Evolutionary conservation across 2,888 invertebrate species (phyloP).

Genomic region (Eledona agricola): DNA sequence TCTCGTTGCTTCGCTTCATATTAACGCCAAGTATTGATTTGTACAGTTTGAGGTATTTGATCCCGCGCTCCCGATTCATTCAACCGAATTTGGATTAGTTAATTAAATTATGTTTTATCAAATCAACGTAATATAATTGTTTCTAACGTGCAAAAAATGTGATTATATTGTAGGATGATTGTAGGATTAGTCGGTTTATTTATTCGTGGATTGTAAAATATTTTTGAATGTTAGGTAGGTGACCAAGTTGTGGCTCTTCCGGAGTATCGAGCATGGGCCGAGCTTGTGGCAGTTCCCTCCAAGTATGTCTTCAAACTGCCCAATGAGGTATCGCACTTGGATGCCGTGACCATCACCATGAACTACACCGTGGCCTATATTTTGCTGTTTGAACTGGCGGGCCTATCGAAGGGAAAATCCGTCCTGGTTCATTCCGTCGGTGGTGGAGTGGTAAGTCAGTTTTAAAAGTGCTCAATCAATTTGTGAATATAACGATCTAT

Average conservation of each 20-base stretch:
- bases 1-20: too few species aligned
- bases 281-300: constrained; percentile 81
- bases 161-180: too few species aligned
- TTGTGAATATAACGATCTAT: too few species aligned
- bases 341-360: constrained; percentile 85
- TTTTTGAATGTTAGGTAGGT: constrained; percentile 69
- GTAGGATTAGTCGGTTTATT: too few species aligned
- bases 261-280: constrained; percentile 88
- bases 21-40: too few species aligned
- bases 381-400: constrained; percentile 84
- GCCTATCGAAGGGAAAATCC: constrained; percentile 79
- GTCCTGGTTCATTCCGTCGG: constrained; percentile 86
- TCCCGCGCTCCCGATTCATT: too few species aligned
- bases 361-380: constrained; percentile 88
- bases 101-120: constrained; percentile 24
- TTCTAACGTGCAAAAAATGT: too few species aligned
- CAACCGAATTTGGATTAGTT: not conserved
- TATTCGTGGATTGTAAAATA: not conserved
- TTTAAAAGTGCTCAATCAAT: too few species aligned
- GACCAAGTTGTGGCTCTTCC: constrained; percentile 85
- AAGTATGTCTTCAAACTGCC: constrained; percentile 83
- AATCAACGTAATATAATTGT: too few species aligned
- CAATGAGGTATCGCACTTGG: constrained; percentile 76
- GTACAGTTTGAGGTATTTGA: too few species aligned
- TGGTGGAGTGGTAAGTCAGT: constrained; percentile 83